These are phyloP conservation scores for Deroplatys truncata DNA, from an alignment of 2,888 invertebrate genomes.

Conservation along the genomic window DNA sequence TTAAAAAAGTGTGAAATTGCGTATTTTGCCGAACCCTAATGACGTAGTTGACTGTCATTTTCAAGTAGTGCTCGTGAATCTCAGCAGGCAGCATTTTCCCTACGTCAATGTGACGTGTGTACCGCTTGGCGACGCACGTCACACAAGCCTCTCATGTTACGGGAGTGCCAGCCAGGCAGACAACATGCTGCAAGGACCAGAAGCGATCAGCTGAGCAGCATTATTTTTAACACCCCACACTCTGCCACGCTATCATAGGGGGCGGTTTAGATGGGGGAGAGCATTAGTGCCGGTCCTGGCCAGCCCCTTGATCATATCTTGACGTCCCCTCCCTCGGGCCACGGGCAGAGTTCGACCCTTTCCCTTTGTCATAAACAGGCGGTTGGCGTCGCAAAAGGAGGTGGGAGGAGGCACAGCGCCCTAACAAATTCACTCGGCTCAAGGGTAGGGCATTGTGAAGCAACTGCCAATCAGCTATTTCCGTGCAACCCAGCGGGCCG, in stretches of 20 bases:
- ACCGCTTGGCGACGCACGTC: background rate
- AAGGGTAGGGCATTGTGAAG: slow-evolving; percentile 30
- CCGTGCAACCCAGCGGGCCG: slow-evolving; percentile 29
- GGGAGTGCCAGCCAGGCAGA: background rate
- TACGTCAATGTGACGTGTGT: background rate
- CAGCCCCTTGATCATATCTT: slow-evolving; percentile 19
- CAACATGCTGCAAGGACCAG: background rate
- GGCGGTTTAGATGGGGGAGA: background rate
- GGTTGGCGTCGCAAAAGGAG: slow-evolving; percentile 20
- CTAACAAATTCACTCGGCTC: slow-evolving; percentile 25
- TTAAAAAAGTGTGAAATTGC: no score
- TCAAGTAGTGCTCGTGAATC: no score
- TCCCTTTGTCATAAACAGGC: slow-evolving; percentile 21
- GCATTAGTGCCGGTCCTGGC: slow-evolving; percentile 4
- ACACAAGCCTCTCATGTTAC: background rate
- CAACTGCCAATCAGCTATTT: slow-evolving; percentile 33
- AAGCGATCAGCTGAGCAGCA: background rate
- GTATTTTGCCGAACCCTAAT: no score
- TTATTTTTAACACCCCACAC: background rate
- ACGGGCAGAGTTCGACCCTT: slow-evolving; percentile 11
- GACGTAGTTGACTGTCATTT: no score
- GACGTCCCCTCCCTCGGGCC: slow-evolving; percentile 18
- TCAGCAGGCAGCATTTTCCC: background rate
- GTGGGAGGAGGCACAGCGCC: slow-evolving; percentile 25
- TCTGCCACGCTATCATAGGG: background rate